Base-by-base conservation (phyloP, 2,888 invertebrate genomes). In the Stenolophus ochropezus region DNA sequence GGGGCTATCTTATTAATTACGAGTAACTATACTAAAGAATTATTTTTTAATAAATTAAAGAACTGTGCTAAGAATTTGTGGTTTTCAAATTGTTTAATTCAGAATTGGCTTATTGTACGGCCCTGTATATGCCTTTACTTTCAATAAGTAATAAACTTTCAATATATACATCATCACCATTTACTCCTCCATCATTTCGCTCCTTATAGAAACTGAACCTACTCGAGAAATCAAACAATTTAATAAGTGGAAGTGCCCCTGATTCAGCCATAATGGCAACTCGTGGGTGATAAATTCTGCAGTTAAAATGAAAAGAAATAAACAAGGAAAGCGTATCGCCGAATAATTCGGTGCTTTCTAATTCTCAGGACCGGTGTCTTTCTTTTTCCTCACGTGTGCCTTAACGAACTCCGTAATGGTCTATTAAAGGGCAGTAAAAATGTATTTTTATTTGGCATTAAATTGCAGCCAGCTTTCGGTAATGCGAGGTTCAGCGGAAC, bases 401-500 rank as follows among this genome's bases (percentile, higher is more conserved):
- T 61, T 61, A 61, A 61, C 61, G 61, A 61, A 61, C 14, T 61
- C 25, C 14, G 61, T 61, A 23, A 61, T 27, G 61, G 61, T 25
- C 49, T 73, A 21, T 73, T 73, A 80, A 80, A 27, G 33, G 58
- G 71, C 42, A 21, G 73, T 80, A 80, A 80, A 80, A 80, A 73
- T 80, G 56, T 73, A 79, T 69, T 73, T 56, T 73, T 73, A 80
- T 80, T 56, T 47, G 73, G 80, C 80, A 80, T 73, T 53, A 80
- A 80, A 80, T 80, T 80, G 73, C 56, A 47, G 20, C 65, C 58
- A 56, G 73, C 56, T 73, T 73, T 80, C 53, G 73, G 56, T 73
- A 73, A 56, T 69, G 42, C 56, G 33, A 51, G 53, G 27, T 53
- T 53, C 14, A 79, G 69, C 79, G 53, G 73, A 80, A 80, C 80